Conservation (phyloP, 2,888 invertebrate genomes). For the Drosophila koepferae region DNA sequence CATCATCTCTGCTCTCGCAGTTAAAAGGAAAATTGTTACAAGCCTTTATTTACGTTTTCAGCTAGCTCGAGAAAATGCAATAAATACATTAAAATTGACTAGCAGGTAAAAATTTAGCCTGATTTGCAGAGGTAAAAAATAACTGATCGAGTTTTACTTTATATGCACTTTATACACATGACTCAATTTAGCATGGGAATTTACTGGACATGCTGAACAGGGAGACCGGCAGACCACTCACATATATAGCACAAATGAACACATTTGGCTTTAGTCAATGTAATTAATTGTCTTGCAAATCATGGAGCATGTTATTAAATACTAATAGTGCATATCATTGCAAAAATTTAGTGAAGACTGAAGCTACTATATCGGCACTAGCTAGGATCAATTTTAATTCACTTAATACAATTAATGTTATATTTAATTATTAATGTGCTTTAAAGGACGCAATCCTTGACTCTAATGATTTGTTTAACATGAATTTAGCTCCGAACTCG, state of each 20-base stretch:
- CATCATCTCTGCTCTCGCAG: no score
- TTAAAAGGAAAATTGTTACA: no score
- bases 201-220: no score
- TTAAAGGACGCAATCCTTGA: not conserved
- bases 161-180: no score
- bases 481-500: not conserved
- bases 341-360: not conserved
- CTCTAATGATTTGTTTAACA: not conserved
- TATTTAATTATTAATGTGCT: slow-evolving; percentile 1
- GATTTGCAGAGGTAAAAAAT: not conserved
- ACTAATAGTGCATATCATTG: not conserved
- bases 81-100: no score
- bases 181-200: no score
- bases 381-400: slow-evolving; percentile 1
- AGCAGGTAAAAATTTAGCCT: no score
- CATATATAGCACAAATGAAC: not conserved
- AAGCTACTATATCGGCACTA: no score
- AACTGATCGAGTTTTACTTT: not conserved
- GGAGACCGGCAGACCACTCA: not conserved
- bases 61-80: no score
- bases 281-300: not conserved
- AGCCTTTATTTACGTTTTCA: no score
- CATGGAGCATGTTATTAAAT: not conserved
- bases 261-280: not conserved
- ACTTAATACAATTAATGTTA: not conserved